Conservation (phyloP, 2,888 invertebrate species). For the Agriotes lineatus region DNA sequence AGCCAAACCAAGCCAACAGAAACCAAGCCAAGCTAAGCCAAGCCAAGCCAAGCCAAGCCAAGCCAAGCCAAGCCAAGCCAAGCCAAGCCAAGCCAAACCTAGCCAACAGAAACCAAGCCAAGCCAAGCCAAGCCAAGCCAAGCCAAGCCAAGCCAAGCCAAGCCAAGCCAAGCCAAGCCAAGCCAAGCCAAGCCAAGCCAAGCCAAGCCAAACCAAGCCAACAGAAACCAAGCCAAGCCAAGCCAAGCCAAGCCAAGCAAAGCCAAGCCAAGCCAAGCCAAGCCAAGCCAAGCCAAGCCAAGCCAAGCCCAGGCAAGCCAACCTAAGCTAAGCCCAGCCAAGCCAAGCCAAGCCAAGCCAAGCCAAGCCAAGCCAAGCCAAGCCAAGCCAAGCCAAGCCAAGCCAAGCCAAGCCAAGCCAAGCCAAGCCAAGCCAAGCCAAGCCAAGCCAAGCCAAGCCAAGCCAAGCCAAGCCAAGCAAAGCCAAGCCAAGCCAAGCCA, state of each 20-base stretch:
- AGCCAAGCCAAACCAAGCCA: constrained; percentile 1
- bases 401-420: constrained; percentile 1
- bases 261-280: not conserved
- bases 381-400: not conserved
- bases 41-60: not conserved
- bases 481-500: not conserved
- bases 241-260: not conserved
- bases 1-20: not conserved
- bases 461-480: not conserved
- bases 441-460: not conserved
- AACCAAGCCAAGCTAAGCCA: constrained; percentile 1
- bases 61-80: constrained; percentile 1
- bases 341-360: constrained; percentile 1
- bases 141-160: too few relatives aligned
- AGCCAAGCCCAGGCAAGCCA: not conserved
- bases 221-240: not conserved
- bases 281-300: too few relatives aligned
- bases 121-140: too few relatives aligned
- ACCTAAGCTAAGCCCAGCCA: not conserved
- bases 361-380: constrained; percentile 1
- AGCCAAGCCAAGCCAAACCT: not conserved
- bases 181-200: constrained; percentile 1
- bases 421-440: not conserved
- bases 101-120: too few relatives aligned
- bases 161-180: not conserved